These are phyloP conservation scores for Balaeniceps rex DNA, from an alignment of 2,113 vertebrate genomes.

Conservation along the genomic window DNA sequence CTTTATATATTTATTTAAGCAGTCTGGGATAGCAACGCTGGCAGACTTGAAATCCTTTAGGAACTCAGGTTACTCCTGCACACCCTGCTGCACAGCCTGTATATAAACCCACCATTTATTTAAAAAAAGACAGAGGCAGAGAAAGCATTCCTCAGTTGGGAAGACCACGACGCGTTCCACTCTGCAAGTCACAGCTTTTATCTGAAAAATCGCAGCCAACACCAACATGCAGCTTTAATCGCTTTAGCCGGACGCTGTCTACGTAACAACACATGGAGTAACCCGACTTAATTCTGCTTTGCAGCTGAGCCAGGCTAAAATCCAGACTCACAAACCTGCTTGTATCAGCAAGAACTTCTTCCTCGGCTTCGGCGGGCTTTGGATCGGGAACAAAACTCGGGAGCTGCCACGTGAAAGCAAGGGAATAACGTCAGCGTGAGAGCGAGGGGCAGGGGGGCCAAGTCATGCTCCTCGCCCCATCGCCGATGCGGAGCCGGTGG, in stretches of 20 bases:
- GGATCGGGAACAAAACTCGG: not conserved
- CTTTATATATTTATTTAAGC: not conserved
- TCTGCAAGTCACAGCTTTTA: not conserved
- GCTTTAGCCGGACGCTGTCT: not conserved
- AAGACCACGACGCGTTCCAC: not conserved
- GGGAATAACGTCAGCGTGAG: not conserved
- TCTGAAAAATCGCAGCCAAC: not conserved
- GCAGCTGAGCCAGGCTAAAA: not conserved
- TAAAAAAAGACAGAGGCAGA: not conserved
- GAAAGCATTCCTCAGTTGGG: not conserved
- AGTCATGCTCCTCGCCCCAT: not conserved
- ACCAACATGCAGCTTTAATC: not conserved
- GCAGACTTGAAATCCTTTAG: not conserved
- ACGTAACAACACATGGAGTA: not conserved
- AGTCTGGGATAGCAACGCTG: not conserved
- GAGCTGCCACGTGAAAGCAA: not conserved
- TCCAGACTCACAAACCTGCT: not conserved
- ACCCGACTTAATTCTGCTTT: not conserved
- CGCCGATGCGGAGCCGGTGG: rapidly evolving
- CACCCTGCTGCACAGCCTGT: not conserved
- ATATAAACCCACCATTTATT: not conserved
- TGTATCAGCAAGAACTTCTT: not conserved
- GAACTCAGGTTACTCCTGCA: not conserved
- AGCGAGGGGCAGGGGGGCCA: not conserved
- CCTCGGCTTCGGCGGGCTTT: not conserved